Percentiles rank a stretch among this genome's conserved stretches.
phyloP scores from a whole-genome alignment of 2,888 invertebrate species.

The Rhagonycha fulva region DNA sequence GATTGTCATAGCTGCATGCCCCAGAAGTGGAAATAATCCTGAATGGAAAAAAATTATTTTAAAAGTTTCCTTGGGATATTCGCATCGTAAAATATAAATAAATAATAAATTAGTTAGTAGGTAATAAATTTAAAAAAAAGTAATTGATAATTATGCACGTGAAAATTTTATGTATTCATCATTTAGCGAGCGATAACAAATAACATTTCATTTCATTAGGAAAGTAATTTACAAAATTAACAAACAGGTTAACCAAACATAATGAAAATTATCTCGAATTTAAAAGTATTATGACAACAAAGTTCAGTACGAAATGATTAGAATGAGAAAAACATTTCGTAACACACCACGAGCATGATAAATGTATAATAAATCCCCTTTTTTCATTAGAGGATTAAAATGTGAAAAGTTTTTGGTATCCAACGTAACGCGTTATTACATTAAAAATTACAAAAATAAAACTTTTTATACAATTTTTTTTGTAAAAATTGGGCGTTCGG shows the following conservation, averaged over 20 bases:
- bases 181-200: not conserved
- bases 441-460: no score
- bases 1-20: slow-evolving; percentile 89
- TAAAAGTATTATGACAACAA: not conserved
- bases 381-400: not conserved
- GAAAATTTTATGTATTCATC: not conserved
- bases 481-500: no score
- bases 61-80: not conserved
- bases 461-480: no score
- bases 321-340: not conserved
- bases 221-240: not conserved
- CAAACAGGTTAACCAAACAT: not conserved
- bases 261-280: not conserved
- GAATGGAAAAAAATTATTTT: not conserved
- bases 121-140: not conserved
- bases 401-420: no score
- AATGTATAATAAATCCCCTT: not conserved
- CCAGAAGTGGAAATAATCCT: slow-evolving; percentile 87
- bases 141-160: not conserved
- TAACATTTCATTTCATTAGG: not conserved
- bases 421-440: no score
- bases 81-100: no score
- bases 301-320: not conserved
- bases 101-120: no score
- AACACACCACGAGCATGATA: not conserved